Percentiles rank a stretch among this genome's conserved stretches.
Conservation (phyloP, 2,797 vertebrate species). For the Chanos chanos region DNA sequence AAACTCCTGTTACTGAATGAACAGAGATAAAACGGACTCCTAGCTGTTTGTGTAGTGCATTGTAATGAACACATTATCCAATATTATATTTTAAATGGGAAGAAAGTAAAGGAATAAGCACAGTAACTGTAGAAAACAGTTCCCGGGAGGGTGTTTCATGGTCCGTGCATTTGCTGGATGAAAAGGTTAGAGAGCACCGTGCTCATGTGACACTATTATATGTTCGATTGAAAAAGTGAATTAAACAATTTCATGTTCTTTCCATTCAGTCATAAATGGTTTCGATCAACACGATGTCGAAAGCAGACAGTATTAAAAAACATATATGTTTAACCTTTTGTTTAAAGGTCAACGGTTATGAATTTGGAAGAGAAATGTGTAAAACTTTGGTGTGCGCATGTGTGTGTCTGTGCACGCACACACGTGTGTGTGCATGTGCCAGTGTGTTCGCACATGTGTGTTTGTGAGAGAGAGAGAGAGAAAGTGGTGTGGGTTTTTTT, state of each 20-base stretch:
- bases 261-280: conserved; percentile 12
- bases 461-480: background rate
- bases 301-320: too few species aligned
- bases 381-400: too few species aligned
- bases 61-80: background rate
- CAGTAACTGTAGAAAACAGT: background rate
- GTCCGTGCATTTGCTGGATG: conserved; percentile 16
- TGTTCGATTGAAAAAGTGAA: conserved; percentile 27
- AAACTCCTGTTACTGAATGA: background rate
- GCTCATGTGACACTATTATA: conserved; percentile 3
- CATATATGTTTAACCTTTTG: too few species aligned
- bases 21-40: too few species aligned
- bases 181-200: conserved; percentile 5
- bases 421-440: background rate
- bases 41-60: too few species aligned
- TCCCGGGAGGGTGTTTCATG: conserved; percentile 2
- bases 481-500: conserved; percentile 23
- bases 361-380: too few species aligned
- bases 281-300: conserved; percentile 37
- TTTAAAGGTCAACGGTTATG: too few species aligned
- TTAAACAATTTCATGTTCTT: conserved; percentile 26
- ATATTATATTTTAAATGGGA: background rate
- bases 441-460: background rate
- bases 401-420: background rate
- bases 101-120: background rate